Evolutionary conservation across 2,797 vertebrate species (phyloP).

Genomic region (Macroramphosus scolopax): DNA sequence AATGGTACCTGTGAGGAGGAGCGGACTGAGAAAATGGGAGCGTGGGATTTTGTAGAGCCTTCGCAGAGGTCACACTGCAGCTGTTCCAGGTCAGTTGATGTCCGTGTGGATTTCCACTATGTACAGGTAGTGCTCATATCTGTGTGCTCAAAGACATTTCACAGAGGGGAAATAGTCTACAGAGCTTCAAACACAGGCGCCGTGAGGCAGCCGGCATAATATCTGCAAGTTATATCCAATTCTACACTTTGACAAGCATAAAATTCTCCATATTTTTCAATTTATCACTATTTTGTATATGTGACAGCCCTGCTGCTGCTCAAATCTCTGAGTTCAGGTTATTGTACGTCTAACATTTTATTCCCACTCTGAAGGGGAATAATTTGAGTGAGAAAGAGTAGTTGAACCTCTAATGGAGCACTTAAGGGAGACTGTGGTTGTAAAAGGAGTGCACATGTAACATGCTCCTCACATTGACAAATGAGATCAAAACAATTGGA

Average conservation of each 20-base stretch:
- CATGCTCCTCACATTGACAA: slow-evolving; percentile 18
- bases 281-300: too few species aligned
- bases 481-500: slow-evolving; percentile 15
- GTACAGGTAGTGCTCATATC: slow-evolving; percentile 11
- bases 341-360: slow-evolving; percentile 35
- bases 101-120: not conserved
- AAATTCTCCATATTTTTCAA: too few species aligned
- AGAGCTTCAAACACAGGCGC: slow-evolving; percentile 3
- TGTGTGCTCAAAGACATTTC: too few species aligned
- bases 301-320: too few species aligned
- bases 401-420: slow-evolving; percentile 34
- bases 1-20: slow-evolving; percentile 90
- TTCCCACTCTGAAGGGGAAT: slow-evolving; percentile 24
- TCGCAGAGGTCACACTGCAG: slow-evolving; percentile 91
- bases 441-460: slow-evolving; percentile 9
- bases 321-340: too few species aligned
- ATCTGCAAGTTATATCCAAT: slow-evolving; percentile 20
- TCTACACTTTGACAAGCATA: slow-evolving; percentile 41
- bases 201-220: slow-evolving; percentile 41
- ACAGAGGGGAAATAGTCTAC: too few species aligned
- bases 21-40: slow-evolving; percentile 81
- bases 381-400: slow-evolving; percentile 29
- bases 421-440: slow-evolving; percentile 10
- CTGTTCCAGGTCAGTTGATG: slow-evolving; percentile 86
- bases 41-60: slow-evolving; percentile 95